Evolutionary conservation across 2,113 vertebrate species (phyloP).

Genomic region (Uria aalge): DNA sequence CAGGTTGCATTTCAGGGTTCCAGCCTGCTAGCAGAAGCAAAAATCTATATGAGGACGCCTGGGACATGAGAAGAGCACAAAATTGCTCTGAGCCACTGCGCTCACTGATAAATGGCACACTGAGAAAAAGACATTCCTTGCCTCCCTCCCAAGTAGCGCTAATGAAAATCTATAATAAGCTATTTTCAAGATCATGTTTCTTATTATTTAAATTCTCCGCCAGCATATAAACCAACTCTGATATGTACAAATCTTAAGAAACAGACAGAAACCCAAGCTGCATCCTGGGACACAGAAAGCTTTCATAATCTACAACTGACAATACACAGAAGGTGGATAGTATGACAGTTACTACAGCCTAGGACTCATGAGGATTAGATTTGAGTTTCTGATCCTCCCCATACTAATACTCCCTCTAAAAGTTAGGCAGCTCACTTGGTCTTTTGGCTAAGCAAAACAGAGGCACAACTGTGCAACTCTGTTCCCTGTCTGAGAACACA

Average conservation of each 20-base stretch:
- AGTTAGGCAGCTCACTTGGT: neutral
- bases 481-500: neutral
- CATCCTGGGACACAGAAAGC: neutral
- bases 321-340: neutral
- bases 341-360: neutral
- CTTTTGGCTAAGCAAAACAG: neutral
- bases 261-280: neutral
- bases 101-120: constrained; percentile 63
- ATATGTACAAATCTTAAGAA: neutral
- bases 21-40: constrained; percentile 39
- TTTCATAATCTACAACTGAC: neutral
- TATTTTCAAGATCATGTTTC: neutral
- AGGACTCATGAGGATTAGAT: neutral
- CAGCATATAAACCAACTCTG: neutral
- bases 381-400: neutral
- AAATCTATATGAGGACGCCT: constrained; percentile 51
- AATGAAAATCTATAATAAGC: constrained; percentile 21
- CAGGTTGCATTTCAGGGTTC: constrained; percentile 30
- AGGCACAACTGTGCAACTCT: neutral
- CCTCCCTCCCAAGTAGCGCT: neutral
- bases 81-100: constrained; percentile 68
- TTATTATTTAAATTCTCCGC: constrained; percentile 44
- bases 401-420: neutral
- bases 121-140: constrained; percentile 38
- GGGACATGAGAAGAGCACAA: constrained; percentile 56